These are phyloP conservation scores for Colletes latitarsis DNA, from an alignment of 1,140 invertebrate species.

Conservation along the genomic window DNA sequence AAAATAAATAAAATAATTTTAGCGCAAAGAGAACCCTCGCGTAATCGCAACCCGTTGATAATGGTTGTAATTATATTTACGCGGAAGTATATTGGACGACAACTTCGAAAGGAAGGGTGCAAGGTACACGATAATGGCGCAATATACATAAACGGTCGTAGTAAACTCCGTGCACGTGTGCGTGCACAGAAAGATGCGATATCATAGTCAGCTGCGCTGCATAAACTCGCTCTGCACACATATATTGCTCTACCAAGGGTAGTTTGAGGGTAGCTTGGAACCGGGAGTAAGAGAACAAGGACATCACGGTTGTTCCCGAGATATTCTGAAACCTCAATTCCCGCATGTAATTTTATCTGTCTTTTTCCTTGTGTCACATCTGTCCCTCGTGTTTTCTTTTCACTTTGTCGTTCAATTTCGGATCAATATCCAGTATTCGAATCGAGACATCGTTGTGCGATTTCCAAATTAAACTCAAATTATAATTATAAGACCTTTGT, in stretches of 20 bases:
- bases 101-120: conserved; percentile 1
- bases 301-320: conserved; percentile 6
- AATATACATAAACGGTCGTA: conserved; percentile 15
- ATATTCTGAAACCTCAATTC: conserved; percentile 25
- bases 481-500: too few species aligned
- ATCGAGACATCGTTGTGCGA: not conserved
- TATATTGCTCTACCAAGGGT: not conserved
- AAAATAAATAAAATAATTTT: not conserved
- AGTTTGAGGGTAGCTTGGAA: not conserved
- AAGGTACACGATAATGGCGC: conserved; percentile 24
- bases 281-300: conserved; percentile 1
- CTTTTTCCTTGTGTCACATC: not conserved
- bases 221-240: conserved; percentile 16
- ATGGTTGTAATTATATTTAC: conserved; percentile 19
- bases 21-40: not conserved
- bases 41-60: not conserved
- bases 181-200: conserved; percentile 32
- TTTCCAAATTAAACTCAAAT: too few species aligned
- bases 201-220: conserved; percentile 35
- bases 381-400: not conserved
- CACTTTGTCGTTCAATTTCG: not conserved
- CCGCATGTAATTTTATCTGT: conserved; percentile 9
- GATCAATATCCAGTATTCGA: not conserved
- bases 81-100: conserved; percentile 12
- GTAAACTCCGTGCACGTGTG: conserved; percentile 14